Evolutionary conservation across 2,888 invertebrate genomes (phyloP).

Genomic region (Minunthozetes semirufus): DNA sequence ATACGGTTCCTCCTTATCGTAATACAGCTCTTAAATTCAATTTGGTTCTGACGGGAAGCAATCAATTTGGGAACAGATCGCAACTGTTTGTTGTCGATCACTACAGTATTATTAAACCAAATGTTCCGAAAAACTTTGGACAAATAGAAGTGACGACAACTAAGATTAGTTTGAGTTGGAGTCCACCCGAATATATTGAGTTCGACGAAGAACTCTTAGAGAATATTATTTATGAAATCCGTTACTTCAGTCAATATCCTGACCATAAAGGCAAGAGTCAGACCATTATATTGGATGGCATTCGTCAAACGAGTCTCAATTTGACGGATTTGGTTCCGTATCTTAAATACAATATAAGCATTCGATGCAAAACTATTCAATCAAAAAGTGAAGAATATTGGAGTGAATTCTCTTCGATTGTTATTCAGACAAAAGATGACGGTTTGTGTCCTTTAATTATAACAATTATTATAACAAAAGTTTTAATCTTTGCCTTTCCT

Average conservation of each 20-base stretch:
- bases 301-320: background rate
- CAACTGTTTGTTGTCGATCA: constrained; percentile 34
- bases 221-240: constrained; percentile 13
- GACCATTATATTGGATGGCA: constrained; percentile 13
- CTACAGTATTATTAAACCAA: constrained; percentile 39
- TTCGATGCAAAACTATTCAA: constrained; percentile 37
- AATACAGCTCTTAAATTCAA: constrained; percentile 18
- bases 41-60: constrained; percentile 37
- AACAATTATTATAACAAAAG: background rate
- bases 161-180: background rate
- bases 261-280: background rate
- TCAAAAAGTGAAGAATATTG: constrained; percentile 38
- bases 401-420: constrained; percentile 35
- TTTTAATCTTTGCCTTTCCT: too few relatives aligned
- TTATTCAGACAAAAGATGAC: constrained; percentile 37
- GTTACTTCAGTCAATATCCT: background rate
- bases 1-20: constrained; percentile 37
- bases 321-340: constrained; percentile 26
- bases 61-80: constrained; percentile 35
- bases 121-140: constrained; percentile 9
- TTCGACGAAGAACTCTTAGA: constrained; percentile 9
- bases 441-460: constrained; percentile 34
- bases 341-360: constrained; percentile 37
- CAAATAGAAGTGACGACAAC: background rate
- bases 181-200: constrained; percentile 13